Conservation (phyloP, 2,888 invertebrate species). For the Toxonevra muliebris region DNA sequence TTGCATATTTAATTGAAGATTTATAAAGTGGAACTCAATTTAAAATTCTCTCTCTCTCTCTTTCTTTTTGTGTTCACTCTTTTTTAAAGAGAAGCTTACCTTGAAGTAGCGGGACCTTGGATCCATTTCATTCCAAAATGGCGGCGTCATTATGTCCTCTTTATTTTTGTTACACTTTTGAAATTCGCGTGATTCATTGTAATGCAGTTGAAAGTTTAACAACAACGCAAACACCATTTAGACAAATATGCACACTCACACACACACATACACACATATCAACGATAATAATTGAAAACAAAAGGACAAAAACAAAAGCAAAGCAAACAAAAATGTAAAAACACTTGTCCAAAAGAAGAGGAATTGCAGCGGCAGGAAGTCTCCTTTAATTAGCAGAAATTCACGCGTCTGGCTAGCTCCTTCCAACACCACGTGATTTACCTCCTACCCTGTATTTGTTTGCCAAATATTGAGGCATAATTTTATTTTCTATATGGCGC, state of each 20-base stretch:
- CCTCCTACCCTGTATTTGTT: not conserved
- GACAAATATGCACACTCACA: not conserved
- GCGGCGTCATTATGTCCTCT: not conserved
- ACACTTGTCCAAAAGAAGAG: not conserved
- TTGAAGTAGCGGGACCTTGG: not conserved
- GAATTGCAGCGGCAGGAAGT: not conserved
- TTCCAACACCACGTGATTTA: not conserved
- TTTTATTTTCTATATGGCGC: too few relatives aligned
- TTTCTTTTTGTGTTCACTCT: too few relatives aligned
- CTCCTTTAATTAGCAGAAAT: not conserved
- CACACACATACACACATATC: not conserved
- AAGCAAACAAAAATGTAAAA: not conserved
- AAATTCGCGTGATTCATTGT: not conserved
- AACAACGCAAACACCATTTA: not conserved
- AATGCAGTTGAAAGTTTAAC: constrained; percentile 1
- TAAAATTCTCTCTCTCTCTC: too few relatives aligned
- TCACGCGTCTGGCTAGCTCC: not conserved
- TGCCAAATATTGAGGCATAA: too few relatives aligned
- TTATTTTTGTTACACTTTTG: not conserved
- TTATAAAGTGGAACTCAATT: too few relatives aligned
- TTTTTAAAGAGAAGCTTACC: too few relatives aligned
- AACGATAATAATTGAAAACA: not conserved
- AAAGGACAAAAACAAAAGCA: not conserved
- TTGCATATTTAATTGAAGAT: too few relatives aligned
- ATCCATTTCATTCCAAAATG: not conserved